Conservation (phyloP, 1,140 invertebrate species). For the Pachypsylla venusta region DNA sequence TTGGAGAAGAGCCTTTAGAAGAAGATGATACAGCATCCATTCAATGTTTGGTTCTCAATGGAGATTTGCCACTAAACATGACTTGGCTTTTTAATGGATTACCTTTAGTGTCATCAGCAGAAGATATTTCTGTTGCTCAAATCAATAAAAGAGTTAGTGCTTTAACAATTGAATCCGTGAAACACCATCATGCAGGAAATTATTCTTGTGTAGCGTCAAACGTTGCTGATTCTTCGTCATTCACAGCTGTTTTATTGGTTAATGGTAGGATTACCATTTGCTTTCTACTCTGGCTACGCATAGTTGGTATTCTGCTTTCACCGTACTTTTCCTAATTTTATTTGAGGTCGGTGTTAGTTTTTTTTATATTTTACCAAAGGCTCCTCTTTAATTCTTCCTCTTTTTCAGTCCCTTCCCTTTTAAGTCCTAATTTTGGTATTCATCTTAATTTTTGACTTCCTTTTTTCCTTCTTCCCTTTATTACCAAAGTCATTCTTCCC, state of each 20-base stretch:
- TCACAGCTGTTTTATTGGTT: slow-evolving; percentile 43
- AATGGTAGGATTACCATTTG: slow-evolving; percentile 36
- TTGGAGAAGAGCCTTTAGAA: slow-evolving; percentile 33
- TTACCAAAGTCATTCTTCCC: too few species aligned
- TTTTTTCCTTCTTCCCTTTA: too few species aligned
- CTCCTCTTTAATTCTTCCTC: too few species aligned
- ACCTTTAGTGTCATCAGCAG: slow-evolving; percentile 28
- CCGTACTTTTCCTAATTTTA: neutral
- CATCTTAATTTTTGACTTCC: too few species aligned
- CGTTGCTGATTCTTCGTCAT: slow-evolving; percentile 44
- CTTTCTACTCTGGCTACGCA: slow-evolving; percentile 16
- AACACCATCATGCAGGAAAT: slow-evolving; percentile 33
- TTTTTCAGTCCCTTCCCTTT: too few species aligned
- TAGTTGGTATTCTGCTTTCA: neutral
- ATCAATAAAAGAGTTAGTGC: slow-evolving; percentile 39
- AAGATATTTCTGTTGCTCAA: slow-evolving; percentile 32
- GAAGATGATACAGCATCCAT: slow-evolving; percentile 33
- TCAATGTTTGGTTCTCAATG: slow-evolving; percentile 47
- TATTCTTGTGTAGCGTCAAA: slow-evolving; percentile 39
- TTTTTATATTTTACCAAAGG: too few species aligned
- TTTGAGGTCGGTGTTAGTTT: too few species aligned
- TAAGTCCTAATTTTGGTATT: too few species aligned
- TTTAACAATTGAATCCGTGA: slow-evolving; percentile 57
- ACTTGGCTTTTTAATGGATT: slow-evolving; percentile 47
- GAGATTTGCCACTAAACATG: slow-evolving; percentile 48